Evolutionary conservation across 2,113 vertebrate genomes (phyloP).

Genomic region (Hystrix cristata): DNA sequence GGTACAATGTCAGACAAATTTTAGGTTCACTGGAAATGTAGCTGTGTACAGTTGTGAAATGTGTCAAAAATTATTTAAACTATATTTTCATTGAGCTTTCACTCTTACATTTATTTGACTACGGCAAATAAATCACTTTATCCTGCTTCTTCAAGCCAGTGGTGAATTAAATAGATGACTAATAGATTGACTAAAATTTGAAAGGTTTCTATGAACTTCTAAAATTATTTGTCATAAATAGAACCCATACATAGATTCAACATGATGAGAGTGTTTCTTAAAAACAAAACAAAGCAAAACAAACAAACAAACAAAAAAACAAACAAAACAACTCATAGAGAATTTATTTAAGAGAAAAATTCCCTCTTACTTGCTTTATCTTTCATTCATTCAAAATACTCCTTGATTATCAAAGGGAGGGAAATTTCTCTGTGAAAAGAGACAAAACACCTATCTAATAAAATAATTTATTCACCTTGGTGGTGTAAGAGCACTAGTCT

Average conservation of each 20-base stretch:
- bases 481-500: background rate
- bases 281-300: background rate
- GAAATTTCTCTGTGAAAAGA: background rate
- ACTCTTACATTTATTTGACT: background rate
- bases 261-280: background rate
- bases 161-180: background rate
- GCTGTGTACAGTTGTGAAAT: background rate
- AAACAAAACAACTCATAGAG: background rate
- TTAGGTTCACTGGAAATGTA: background rate
- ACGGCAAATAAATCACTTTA: background rate
- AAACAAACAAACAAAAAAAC: background rate
- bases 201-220: background rate
- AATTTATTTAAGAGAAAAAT: background rate
- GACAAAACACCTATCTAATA: background rate
- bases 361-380: background rate
- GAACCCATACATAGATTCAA: background rate
- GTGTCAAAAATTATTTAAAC: background rate
- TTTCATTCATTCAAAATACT: slow-evolving; percentile 24
- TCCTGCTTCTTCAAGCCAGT: background rate
- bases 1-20: background rate
- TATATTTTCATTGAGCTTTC: background rate
- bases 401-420: background rate
- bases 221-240: background rate
- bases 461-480: background rate
- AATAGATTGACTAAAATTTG: background rate